Base-by-base conservation (phyloP, 2,888 invertebrate species). In the Melanostoma scalare region DNA sequence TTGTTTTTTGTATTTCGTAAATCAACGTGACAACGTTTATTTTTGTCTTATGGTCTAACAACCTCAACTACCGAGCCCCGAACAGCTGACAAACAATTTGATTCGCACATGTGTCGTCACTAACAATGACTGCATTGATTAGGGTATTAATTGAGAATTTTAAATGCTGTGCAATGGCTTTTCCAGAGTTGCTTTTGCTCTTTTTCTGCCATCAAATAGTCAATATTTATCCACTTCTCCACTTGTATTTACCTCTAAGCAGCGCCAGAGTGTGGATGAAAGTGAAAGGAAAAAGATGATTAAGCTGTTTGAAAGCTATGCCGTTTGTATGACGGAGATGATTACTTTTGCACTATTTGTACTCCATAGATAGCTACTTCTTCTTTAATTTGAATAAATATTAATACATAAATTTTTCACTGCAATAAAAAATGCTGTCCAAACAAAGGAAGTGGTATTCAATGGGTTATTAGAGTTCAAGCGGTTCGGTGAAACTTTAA, bases 281-380 rank as follows among this genome's bases (percentile, higher is more conserved):
- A 84, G 84, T 79, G 84, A 84, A 84, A 84, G 84, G 82, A 71
- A 79, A 81, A 79, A 79, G 75, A 79, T 79, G 84, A 84, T 84
- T 79, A 75, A 84, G 84, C 79, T 61, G 84, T 79, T 84, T 84
- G 79, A 84, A 79, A 84, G 78, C 84, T 73, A 84, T 71, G 74
- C 65, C 71, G 38, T 53, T 71, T 71, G 74, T 74, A 53, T 60
- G 73, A 84, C 74, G 53, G 74, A 74, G 82, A 78, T 74, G 60
- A 78, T 84, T 71, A 50, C 71, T 79, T 72, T 76, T 78, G 63
- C 69, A 63, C 67, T 38, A 73, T 60, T 71, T 72, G 55, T 67
- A 48, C 67, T 77, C 20, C 20, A 50, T 55, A 58, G 30, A 6
- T 30, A n/a, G 9, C 42, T 30, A 36, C 8, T n/a, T 20, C 8